Evolutionary conservation across 1,140 invertebrate species (phyloP).

Genomic region (Leptopilina boulardi): DNA sequence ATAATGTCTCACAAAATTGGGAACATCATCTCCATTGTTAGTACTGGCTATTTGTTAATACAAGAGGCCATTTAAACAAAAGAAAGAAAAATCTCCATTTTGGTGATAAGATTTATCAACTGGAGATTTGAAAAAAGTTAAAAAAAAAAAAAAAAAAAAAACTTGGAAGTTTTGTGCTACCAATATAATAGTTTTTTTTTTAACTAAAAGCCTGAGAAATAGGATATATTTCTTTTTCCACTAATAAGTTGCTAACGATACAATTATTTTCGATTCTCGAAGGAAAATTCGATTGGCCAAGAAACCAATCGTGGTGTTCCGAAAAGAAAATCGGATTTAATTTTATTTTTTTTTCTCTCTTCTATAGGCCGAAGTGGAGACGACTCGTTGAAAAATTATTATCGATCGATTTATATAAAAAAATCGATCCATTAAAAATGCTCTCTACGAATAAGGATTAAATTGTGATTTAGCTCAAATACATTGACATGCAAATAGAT

Average conservation of each 20-base stretch:
- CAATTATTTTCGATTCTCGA: background rate
- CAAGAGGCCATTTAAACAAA: no score
- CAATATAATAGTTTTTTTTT: no score
- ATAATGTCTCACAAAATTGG: no score
- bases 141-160: background rate
- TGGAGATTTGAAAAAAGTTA: no score
- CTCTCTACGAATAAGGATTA: slow-evolving; percentile 2
- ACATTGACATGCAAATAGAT: slow-evolving; percentile 60
- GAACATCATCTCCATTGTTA: no score
- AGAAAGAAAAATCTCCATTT: no score
- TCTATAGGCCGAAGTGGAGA: slow-evolving; percentile 26
- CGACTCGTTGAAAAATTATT: slow-evolving; percentile 23
- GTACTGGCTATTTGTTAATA: no score
- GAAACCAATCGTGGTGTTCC: background rate
- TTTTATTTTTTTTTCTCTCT: background rate
- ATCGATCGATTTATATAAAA: slow-evolving; percentile 2
- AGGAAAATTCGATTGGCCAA: background rate
- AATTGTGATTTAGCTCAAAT: slow-evolving; percentile 41
- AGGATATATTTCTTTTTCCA: background rate
- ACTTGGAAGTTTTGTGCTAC: background rate
- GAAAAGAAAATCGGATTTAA: slow-evolving; percentile 17
- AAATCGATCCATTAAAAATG: background rate
- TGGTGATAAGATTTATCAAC: no score
- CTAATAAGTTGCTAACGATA: slow-evolving; percentile 3
- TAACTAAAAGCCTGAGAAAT: slow-evolving; percentile 4